Percentiles rank a stretch among this genome's conserved stretches.
Evolutionary conservation across 2,113 vertebrate species (phyloP).

Genomic region (Ornithorhynchus anatinus): DNA sequence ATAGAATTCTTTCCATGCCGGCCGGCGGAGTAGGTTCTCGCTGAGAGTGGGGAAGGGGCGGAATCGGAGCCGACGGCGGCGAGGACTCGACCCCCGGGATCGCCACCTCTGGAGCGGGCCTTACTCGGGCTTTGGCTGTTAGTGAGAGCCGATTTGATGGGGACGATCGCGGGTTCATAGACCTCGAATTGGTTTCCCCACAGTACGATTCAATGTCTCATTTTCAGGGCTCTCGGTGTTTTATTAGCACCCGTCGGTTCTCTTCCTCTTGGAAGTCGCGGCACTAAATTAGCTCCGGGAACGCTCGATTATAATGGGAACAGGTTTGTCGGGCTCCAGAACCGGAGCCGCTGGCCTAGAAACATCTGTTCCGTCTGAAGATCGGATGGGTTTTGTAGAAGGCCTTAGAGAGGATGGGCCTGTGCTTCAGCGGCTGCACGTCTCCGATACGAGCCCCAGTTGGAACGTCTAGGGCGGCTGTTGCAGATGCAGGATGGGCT

Average conservation of each 20-base stretch:
- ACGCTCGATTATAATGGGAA: background rate
- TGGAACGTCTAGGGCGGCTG: no score
- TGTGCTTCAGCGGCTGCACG: no score
- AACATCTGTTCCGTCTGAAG: background rate
- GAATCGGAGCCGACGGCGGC: no score
- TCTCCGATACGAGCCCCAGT: no score
- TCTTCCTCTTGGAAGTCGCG: background rate
- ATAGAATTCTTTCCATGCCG: no score
- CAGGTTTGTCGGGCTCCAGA: background rate
- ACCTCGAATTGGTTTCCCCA: constrained; percentile 7
- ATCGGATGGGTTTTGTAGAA: background rate
- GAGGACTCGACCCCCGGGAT: no score
- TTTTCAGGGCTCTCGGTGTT: constrained; percentile 17
- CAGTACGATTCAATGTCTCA: constrained; percentile 6
- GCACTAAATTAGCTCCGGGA: constrained; percentile 6
- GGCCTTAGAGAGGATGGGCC: background rate
- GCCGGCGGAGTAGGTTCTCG: no score
- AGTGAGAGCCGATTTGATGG: no score
- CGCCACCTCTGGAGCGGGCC: no score
- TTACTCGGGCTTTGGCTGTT: no score
- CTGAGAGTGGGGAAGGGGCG: no score
- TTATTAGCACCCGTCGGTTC: background rate
- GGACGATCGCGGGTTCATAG: constrained; percentile 19
- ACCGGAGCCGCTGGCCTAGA: background rate
- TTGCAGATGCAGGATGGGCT: no score